These are phyloP conservation scores for Andrena camellia DNA, from an alignment of 2,888 invertebrate species.

Conservation along the genomic window DNA sequence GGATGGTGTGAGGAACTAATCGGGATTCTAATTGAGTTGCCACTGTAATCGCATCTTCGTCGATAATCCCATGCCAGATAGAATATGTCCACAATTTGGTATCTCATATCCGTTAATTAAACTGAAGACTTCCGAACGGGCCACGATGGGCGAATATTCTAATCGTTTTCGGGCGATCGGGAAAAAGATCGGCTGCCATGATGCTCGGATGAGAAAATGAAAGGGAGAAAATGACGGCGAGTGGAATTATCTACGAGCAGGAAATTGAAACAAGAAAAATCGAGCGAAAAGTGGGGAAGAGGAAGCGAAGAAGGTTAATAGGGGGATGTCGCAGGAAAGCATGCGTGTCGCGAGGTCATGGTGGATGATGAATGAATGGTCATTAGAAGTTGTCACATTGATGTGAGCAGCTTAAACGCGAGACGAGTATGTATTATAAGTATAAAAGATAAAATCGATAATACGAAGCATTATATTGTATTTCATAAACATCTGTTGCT, in stretches of 20 bases:
- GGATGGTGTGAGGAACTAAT: conserved; percentile 61
- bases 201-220: background rate
- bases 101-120: conserved; percentile 68
- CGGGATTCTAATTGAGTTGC: conserved; percentile 68
- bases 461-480: too few relatives aligned
- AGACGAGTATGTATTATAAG: background rate
- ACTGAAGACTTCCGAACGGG: conserved; percentile 57
- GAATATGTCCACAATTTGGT: conserved; percentile 67
- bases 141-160: conserved; percentile 37
- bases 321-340: background rate
- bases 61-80: conserved; percentile 62
- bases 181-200: conserved; percentile 13
- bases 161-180: conserved; percentile 26
- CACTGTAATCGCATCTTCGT: conserved; percentile 58
- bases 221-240: background rate
- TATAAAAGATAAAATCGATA: background rate
- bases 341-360: background rate
- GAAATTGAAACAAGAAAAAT: conserved; percentile 41
- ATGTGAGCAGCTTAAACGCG: background rate
- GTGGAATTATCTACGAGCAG: conserved; percentile 3
- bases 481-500: background rate
- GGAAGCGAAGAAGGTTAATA: background rate
- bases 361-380: conserved; percentile 14
- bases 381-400: conserved; percentile 4
- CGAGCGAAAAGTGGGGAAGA: background rate